These are phyloP conservation scores for Micropoecilia bifurca DNA, from an alignment of 2,797 vertebrate species.

Conservation along the genomic window DNA sequence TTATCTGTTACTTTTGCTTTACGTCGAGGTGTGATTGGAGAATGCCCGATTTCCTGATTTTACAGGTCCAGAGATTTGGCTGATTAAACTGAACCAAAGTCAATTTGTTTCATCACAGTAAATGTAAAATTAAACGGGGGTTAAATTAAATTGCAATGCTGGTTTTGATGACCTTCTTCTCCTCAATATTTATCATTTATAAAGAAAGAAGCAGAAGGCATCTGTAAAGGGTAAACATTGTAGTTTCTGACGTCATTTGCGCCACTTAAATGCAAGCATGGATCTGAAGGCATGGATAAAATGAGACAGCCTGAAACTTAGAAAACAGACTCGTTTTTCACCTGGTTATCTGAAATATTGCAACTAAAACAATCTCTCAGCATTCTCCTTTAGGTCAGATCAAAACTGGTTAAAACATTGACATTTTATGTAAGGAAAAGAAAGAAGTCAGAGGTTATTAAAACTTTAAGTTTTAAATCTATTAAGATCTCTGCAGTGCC, in stretches of 20 bases:
- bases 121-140: not conserved
- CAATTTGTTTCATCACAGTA: not conserved
- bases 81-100: not conserved
- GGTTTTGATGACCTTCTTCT: not conserved
- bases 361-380: not conserved
- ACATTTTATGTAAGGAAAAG: not conserved
- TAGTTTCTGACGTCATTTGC: slow-evolving; percentile 22
- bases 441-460: not conserved
- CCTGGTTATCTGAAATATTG: not conserved
- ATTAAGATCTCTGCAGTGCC: not conserved
- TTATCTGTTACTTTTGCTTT: not conserved
- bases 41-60: not conserved
- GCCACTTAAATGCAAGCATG: slow-evolving; percentile 11
- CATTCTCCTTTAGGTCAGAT: not conserved
- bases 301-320: slow-evolving; percentile 9
- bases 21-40: not conserved
- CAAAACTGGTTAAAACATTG: not conserved
- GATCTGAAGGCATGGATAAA: slow-evolving; percentile 21
- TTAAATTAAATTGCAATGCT: not conserved
- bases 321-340: not conserved
- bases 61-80: not conserved
- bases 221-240: not conserved
- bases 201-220: not conserved
- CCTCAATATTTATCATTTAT: not conserved
- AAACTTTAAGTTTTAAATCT: not conserved